Conservation (phyloP, 2,113 vertebrate species). For the Pygoscelis antarcticus region DNA sequence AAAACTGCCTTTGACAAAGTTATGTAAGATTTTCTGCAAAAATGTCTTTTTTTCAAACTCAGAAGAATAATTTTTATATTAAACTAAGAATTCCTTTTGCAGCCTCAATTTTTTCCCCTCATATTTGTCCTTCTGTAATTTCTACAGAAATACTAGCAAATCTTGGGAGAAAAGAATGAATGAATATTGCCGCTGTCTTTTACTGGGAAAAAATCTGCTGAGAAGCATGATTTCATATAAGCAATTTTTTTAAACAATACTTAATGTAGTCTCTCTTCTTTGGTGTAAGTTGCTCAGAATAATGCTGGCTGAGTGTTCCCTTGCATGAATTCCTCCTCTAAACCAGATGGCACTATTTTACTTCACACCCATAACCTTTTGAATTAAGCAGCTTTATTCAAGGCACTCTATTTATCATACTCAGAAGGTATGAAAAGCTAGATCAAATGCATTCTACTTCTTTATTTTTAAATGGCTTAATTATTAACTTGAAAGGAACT, state of each 20-base stretch:
- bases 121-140: background rate
- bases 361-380: background rate
- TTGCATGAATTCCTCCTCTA: constrained; percentile 2
- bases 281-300: background rate
- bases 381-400: background rate
- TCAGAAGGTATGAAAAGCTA: background rate
- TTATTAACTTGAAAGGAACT: constrained; percentile 61
- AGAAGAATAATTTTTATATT: background rate
- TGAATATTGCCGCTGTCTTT: background rate
- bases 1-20: background rate
- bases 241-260: background rate
- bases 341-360: constrained; percentile 17
- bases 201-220: background rate
- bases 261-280: background rate
- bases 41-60: background rate
- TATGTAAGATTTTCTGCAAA: background rate
- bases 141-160: background rate
- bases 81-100: background rate
- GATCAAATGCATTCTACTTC: constrained; percentile 27
- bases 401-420: background rate
- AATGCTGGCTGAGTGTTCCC: background rate
- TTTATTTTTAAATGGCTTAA: constrained; percentile 46
- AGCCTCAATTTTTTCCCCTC: background rate
- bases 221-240: background rate
- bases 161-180: background rate